A percentile compares a stretch with the other conserved stretches of the same genome.
phyloP scores from a whole-genome alignment of 2,113 vertebrate genomes.

The Phrynocephalus versicolor region DNA sequence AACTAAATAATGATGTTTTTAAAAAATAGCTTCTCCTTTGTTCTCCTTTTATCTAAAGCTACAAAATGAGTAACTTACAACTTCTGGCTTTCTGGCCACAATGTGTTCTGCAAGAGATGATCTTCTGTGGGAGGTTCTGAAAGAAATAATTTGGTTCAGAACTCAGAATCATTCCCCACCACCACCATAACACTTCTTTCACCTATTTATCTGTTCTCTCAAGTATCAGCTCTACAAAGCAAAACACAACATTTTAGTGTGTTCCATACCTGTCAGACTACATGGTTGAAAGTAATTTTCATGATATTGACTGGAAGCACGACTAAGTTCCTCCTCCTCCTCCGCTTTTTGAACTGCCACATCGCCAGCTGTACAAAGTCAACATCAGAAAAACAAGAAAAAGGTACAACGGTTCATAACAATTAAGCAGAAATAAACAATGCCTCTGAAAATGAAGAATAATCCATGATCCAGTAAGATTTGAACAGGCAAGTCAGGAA shows the following conservation, averaged over 20 bases:
- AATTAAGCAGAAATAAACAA: background rate
- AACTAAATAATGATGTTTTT: background rate
- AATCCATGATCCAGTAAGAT: background rate
- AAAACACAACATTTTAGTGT: background rate
- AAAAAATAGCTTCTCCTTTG: constrained; percentile 1
- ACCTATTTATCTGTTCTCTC: background rate
- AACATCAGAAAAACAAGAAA: background rate
- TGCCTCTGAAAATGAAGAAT: background rate
- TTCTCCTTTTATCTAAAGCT: background rate
- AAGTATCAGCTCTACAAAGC: background rate
- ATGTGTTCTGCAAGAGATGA: constrained; percentile 95
- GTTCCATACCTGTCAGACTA: constrained; percentile 84
- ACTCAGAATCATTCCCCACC: background rate
- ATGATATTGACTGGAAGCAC: constrained; percentile 83
- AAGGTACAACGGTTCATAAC: background rate
- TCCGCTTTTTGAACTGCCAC: constrained; percentile 62
- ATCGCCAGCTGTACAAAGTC: constrained; percentile 78
- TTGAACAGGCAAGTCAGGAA: background rate
- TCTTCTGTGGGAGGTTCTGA: constrained; percentile 95
- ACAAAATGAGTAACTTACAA: constrained; percentile 82
- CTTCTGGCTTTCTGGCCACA: constrained; percentile 98
- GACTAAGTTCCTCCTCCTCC: constrained; percentile 75
- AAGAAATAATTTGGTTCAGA: constrained; percentile 53
- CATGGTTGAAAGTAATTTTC: constrained; percentile 89
- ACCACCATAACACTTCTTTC: background rate